Base-by-base conservation (phyloP, 2,888 invertebrate species). In the Empis stercorea region DNA sequence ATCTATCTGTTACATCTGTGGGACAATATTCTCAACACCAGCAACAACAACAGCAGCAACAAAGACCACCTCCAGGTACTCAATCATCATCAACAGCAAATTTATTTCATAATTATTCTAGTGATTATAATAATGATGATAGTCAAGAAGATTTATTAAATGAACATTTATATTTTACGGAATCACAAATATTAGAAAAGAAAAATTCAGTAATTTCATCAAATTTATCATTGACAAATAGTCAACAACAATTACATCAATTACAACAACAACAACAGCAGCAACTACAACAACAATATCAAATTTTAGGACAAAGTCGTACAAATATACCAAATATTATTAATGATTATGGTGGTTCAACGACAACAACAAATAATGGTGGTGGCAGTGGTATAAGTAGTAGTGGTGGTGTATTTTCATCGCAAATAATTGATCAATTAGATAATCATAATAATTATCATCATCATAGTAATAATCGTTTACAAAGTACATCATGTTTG, bases 401-500 rank as follows among this genome's bases (percentile, higher is more conserved):
- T 65, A 54, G 56, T 71, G 55, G 56, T 71, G 55, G 46, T 13
- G 50, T 49, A 14, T 52, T 54, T 37, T 6, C 40, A 40, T 20
- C 20, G 5, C 20, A 20, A 37, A 37, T 37, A 10, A 15, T 17
- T 17, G 37, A 37, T 37, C 37, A 37, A 37, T 20, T 20, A 20
- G 20, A 20, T 20, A 20, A 20, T 20, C 20, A 20, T 20, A 20
- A 20, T 20, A 32, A 5, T 3, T 10, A 32, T 13, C 32, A 32
- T 13, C 32, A 32, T 48, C 57, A 58, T 16, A 47, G 60, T 15
- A 62, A 62, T 46, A 61, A 56, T 16, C 52, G 66, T 32, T 59
- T 61, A 0, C 68, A 70, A 46, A 70, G 68, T 54, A 64, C 63
- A 45, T 68, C 69, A 4, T 69, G 68, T 40, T 56, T 68, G 32